These are phyloP conservation scores for Eupithecia pulchellata DNA, from an alignment of 2,888 invertebrate genomes.

Conservation along the genomic window DNA sequence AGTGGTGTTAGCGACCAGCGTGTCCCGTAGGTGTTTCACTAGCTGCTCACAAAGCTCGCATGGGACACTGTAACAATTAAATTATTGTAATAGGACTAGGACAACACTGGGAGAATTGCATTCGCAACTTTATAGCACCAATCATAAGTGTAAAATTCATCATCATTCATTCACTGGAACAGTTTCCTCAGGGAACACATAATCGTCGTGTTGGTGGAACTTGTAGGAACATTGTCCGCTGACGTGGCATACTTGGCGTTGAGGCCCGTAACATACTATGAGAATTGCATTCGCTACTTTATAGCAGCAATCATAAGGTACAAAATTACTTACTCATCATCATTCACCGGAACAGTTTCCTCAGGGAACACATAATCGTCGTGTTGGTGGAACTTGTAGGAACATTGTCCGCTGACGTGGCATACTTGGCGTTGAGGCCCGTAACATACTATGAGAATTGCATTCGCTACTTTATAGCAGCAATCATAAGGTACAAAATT, in stretches of 20 bases:
- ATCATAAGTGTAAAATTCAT: constrained; percentile 54
- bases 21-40: constrained; percentile 91
- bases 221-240: constrained; percentile 89
- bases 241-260: constrained; percentile 87
- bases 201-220: constrained; percentile 88
- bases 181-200: constrained; percentile 82
- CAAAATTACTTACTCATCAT: constrained; percentile 79
- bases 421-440: constrained; percentile 89
- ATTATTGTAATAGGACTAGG: too few relatives aligned
- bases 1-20: constrained; percentile 93
- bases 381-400: constrained; percentile 87
- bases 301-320: not conserved
- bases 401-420: constrained; percentile 91
- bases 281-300: not conserved
- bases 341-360: constrained; percentile 82
- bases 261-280: too few relatives aligned
- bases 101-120: not conserved
- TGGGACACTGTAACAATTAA: constrained; percentile 79
- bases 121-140: not conserved
- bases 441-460: constrained; percentile 47
- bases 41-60: constrained; percentile 95
- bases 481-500: not conserved
- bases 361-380: constrained; percentile 83
- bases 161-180: constrained; percentile 85
- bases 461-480: not conserved